Base-by-base conservation (phyloP, 2,113 vertebrate genomes). In the Colius striatus region DNA sequence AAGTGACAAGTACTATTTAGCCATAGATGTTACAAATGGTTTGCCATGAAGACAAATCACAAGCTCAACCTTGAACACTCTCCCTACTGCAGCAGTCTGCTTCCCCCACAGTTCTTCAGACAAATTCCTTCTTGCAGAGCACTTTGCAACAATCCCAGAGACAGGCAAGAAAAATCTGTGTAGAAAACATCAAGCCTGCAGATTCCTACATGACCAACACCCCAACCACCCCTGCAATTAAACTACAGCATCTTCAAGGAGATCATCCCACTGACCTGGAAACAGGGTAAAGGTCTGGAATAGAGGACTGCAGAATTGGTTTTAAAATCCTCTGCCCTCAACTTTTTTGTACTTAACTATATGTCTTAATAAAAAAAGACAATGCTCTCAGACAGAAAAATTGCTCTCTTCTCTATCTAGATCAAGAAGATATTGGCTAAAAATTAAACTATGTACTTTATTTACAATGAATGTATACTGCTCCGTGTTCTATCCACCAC, bases 401-500 rank as follows among this genome's bases (percentile, higher is more conserved):
- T 6, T 63, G 41, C 14, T 47, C 36, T 75, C 72, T 86, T n/a
- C 45, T 85, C n/a, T 72, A 51, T 25, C 34, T 45, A 94, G 73
- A 70, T 63, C 48, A 85, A n/a, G 34, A 84, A 84, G 23, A 71
- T 62, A 79, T 3, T 84, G 34, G 5, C 21, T 80, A 93, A 87
- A 88, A 92, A 58, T 74, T 6, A 81, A 93, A 87, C 73, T 22
- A 30, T 1, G 7, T 90, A 87, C 23, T 94, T 89, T 78, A 89
- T 87, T 94, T 95, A 93, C 61, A 81, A 63, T 84, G 84, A 90
- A 92, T 62, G 93, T 62, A 90, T 41, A 63, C 19, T 88, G 82
- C 77, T 80, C 47, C n/a, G 76, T 5, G 17, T 11, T 83, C 63
- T 41, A 89, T 48, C 34, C n/a, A 74, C 27, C n/a, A 48, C 36